These are phyloP conservation scores for Drosophila carrolli DNA, from an alignment of 1,140 invertebrate species.

Conservation along the genomic window DNA sequence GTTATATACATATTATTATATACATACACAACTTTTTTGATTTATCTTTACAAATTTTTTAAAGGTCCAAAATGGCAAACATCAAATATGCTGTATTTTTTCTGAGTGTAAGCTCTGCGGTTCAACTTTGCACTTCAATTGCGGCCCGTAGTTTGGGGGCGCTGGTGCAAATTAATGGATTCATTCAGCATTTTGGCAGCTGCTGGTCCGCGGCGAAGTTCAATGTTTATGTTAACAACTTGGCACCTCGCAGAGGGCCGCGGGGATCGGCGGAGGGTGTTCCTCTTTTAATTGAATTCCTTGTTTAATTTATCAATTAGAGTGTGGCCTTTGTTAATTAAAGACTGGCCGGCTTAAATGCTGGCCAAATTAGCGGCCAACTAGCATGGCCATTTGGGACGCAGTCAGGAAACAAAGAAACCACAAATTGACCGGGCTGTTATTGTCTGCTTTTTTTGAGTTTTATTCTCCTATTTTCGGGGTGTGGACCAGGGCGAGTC, in stretches of 20 bases:
- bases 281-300: constrained; percentile 66
- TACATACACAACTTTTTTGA: too few relatives aligned
- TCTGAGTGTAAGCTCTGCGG: not conserved
- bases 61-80: too few relatives aligned
- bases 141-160: constrained; percentile 58
- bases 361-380: constrained; percentile 69
- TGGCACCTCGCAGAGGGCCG: constrained; percentile 52
- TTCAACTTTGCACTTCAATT: constrained; percentile 83
- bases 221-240: constrained; percentile 82
- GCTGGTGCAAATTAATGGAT: constrained; percentile 81
- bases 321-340: constrained; percentile 70
- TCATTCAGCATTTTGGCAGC: constrained; percentile 64
- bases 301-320: constrained; percentile 78
- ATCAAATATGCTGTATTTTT: not conserved
- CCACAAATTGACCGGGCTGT: constrained; percentile 64
- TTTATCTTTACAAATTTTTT: too few relatives aligned
- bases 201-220: constrained; percentile 53
- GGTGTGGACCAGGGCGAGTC: constrained; percentile 78
- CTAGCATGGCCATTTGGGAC: constrained; percentile 51
- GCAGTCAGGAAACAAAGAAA: constrained; percentile 62
- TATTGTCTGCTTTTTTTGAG: constrained; percentile 20
- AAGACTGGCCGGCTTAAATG: constrained; percentile 40
- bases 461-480: constrained; percentile 53
- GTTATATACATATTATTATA: too few relatives aligned
- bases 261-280: constrained; percentile 11